A percentile compares a stretch with the other conserved stretches of the same genome.
Conservation (phyloP, 1,140 invertebrate species). For the Pantala flavescens region DNA sequence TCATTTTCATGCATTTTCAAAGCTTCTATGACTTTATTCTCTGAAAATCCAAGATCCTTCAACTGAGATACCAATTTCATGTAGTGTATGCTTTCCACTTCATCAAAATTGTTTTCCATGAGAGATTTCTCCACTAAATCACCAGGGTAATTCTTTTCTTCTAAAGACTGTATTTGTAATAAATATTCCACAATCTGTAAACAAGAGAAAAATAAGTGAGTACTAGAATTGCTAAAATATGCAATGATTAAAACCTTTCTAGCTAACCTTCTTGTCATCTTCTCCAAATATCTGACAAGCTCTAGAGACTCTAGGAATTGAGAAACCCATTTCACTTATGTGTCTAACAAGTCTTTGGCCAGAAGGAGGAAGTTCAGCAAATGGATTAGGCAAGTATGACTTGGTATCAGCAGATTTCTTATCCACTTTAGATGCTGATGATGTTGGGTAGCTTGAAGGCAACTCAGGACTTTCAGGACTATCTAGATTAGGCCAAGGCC, state of each 20-base stretch:
- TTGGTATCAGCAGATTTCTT: constrained; percentile 12
- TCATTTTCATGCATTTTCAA: constrained; percentile 67
- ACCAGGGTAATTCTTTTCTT: constrained; percentile 46
- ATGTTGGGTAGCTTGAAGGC: constrained; percentile 19
- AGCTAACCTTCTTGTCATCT: constrained; percentile 71
- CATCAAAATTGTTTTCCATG: constrained; percentile 36
- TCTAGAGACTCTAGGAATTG: constrained; percentile 59
- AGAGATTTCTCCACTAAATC: constrained; percentile 45
- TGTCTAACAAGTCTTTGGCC: constrained; percentile 55
- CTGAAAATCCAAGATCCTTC: constrained; percentile 70
- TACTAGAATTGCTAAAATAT: background rate
- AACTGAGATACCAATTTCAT: constrained; percentile 52
- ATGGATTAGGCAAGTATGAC: constrained; percentile 36
- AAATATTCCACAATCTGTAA: constrained; percentile 39
- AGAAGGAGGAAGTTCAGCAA: constrained; percentile 42
- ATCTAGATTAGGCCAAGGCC: constrained; percentile 33
- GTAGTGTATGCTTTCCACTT: constrained; percentile 40
- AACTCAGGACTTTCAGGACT: constrained; percentile 25
- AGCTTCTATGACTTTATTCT: constrained; percentile 60
- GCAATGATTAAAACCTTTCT: too few relatives aligned
- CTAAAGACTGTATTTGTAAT: constrained; percentile 50
- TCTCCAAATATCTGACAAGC: constrained; percentile 60
- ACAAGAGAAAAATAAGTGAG: constrained; percentile 16
- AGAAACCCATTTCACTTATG: constrained; percentile 76
- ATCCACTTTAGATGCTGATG: constrained; percentile 16